phyloP scores from a whole-genome alignment of 2,888 invertebrate genomes.

The Callyntrura guangdongensis region DNA sequence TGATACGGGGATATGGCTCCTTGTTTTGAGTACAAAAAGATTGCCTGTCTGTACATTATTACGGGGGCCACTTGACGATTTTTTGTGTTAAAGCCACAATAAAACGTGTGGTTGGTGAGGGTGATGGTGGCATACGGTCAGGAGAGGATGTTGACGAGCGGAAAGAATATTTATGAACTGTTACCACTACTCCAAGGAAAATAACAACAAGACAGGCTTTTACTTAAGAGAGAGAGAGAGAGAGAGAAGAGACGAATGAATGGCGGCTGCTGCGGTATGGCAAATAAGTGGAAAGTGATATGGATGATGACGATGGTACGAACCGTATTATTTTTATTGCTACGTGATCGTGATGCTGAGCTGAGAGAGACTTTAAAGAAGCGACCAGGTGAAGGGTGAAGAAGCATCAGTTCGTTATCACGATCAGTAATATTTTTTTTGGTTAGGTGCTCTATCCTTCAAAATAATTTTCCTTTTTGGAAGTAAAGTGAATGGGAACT shows the following conservation, averaged over 20 bases:
- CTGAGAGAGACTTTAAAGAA: neutral
- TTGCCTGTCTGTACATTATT: too few relatives aligned
- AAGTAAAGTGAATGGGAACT: constrained; percentile 51
- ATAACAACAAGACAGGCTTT: constrained; percentile 63
- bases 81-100: constrained; percentile 50
- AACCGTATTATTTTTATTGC: neutral
- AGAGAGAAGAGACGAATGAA: too few relatives aligned
- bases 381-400: constrained; percentile 57
- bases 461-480: constrained; percentile 18
- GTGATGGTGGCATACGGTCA: constrained; percentile 38
- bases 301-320: too few relatives aligned
- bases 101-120: constrained; percentile 59
- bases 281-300: too few relatives aligned
- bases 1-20: neutral
- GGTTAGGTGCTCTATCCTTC: constrained; percentile 69
- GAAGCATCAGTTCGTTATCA: neutral
- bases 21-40: constrained; percentile 10
- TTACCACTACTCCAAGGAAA: too few relatives aligned
- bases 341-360: constrained; percentile 6
- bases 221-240: too few relatives aligned
- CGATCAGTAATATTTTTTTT: neutral
- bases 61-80: too few relatives aligned
- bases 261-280: neutral
- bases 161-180: too few relatives aligned
- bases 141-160: too few relatives aligned